Evolutionary conservation across 2,113 vertebrate genomes (phyloP).

Genomic region (Phaetusa simplex): DNA sequence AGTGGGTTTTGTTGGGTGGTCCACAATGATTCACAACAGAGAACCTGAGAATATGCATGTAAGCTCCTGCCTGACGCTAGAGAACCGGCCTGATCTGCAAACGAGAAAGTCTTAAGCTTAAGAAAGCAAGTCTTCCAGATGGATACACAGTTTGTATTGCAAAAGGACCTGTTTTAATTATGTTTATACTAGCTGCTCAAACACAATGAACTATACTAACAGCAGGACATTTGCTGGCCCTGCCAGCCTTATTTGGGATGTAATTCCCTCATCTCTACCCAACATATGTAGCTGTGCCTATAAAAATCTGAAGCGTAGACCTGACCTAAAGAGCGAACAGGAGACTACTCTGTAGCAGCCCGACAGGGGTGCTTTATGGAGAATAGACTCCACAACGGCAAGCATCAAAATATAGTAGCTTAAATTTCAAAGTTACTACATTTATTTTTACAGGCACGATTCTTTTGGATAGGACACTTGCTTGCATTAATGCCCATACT

Average conservation of each 20-base stretch:
- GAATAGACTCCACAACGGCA: not conserved
- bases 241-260: not conserved
- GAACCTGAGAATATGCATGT: not conserved
- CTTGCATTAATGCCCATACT: not conserved
- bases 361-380: not conserved
- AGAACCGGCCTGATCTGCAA: not conserved
- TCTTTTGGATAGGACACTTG: not conserved
- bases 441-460: not conserved
- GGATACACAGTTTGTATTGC: not conserved
- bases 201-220: not conserved
- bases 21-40: not conserved
- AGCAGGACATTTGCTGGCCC: not conserved
- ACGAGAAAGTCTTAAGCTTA: not conserved
- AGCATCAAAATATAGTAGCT: not conserved
- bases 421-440: not conserved
- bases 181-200: not conserved
- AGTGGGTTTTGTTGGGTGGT: not conserved
- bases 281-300: not conserved
- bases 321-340: not conserved
- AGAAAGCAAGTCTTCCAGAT: not conserved
- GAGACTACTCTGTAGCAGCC: not conserved
- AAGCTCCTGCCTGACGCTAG: not conserved
- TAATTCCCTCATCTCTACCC: not conserved
- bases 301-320: not conserved
- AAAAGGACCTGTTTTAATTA: not conserved